Evolutionary conservation across 2,113 vertebrate genomes (phyloP).

Genomic region (Hiodon tergisus): DNA sequence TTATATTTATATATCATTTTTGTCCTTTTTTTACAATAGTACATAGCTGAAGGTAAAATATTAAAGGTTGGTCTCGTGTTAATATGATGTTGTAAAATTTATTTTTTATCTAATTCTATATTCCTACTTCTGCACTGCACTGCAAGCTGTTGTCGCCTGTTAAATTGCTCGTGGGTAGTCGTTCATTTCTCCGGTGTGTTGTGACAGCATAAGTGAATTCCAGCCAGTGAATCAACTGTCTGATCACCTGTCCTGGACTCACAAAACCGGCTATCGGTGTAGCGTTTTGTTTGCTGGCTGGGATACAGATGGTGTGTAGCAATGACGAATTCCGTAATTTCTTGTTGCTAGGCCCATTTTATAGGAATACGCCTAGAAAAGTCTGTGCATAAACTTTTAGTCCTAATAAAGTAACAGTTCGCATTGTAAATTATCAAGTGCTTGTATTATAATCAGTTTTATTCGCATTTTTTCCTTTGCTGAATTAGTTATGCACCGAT

Average conservation of each 20-base stretch:
- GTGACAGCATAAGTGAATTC: not conserved
- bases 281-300: not conserved
- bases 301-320: not conserved
- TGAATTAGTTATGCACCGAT: not conserved
- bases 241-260: slow-evolving; percentile 23
- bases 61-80: too few relatives aligned
- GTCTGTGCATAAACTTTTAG: too few relatives aligned
- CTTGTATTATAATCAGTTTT: not conserved
- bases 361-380: too few relatives aligned
- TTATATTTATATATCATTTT: too few relatives aligned
- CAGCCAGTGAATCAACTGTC: slow-evolving; percentile 12
- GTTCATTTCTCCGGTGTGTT: slow-evolving; percentile 2
- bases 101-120: too few relatives aligned
- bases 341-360: too few relatives aligned
- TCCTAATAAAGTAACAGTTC: too few relatives aligned
- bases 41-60: too few relatives aligned
- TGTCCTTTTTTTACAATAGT: too few relatives aligned
- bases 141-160: not conserved
- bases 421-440: not conserved
- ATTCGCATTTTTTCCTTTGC: not conserved
- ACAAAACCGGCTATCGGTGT: not conserved
- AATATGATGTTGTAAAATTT: too few relatives aligned
- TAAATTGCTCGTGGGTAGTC: not conserved
- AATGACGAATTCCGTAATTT: not conserved
- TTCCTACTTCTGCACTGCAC: not conserved